A percentile compares a stretch with the other conserved stretches of the same genome.
Conservation (phyloP, 2,888 invertebrate genomes). For the Tubiluchus corallicola region DNA sequence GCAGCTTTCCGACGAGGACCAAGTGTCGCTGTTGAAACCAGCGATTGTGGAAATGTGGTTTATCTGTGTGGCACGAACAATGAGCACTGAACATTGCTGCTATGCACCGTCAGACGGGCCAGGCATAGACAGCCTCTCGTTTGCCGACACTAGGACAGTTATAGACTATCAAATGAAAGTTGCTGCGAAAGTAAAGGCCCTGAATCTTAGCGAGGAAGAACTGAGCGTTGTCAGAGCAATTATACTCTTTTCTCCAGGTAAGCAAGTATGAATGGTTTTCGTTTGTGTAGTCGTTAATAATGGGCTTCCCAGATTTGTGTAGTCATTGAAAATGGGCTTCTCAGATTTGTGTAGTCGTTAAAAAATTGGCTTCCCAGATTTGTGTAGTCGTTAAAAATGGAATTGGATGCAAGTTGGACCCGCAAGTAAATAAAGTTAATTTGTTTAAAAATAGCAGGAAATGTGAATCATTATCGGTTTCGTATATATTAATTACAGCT, state of each 20-base stretch:
- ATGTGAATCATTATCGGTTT: too few species aligned
- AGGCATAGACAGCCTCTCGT: background rate
- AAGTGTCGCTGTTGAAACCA: background rate
- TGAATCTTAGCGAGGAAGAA: background rate
- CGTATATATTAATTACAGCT: too few species aligned
- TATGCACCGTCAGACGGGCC: background rate
- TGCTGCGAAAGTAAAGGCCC: background rate
- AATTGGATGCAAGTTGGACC: too few species aligned
- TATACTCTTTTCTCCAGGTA: background rate
- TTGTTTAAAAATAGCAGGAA: too few species aligned
- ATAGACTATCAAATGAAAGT: slow-evolving; percentile 1
- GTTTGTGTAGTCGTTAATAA: too few species aligned
- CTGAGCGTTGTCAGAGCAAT: background rate
- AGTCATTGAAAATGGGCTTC: too few species aligned
- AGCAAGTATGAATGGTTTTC: too few species aligned
- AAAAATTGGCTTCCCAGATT: too few species aligned
- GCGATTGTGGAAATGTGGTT: background rate
- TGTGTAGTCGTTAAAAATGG: too few species aligned
- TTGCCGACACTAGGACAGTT: background rate
- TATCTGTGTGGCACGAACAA: background rate
- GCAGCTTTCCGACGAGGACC: background rate
- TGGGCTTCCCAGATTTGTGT: too few species aligned
- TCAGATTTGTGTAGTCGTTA: too few species aligned
- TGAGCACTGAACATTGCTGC: background rate
- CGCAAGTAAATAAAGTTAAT: too few species aligned